These are phyloP conservation scores for Pseudobourletiella spinata DNA, from an alignment of 1,140 invertebrate species.

Conservation along the genomic window DNA sequence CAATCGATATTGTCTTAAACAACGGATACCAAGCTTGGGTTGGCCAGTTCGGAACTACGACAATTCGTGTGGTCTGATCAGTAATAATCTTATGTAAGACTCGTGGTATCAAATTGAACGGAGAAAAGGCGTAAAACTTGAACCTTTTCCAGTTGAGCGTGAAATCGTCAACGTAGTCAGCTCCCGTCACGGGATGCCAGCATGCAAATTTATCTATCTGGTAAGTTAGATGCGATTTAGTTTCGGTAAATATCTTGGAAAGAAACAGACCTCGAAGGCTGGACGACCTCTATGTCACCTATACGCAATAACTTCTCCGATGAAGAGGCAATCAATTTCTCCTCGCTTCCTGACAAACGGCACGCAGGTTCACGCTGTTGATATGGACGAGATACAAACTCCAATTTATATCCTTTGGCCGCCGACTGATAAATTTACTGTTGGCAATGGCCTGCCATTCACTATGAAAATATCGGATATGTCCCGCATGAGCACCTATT, in stretches of 20 bases:
- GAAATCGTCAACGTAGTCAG: not conserved
- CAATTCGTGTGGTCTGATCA: not conserved
- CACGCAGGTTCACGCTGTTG: not conserved
- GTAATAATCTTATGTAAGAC: not conserved
- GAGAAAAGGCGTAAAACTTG: not conserved
- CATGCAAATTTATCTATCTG: not conserved
- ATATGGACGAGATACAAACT: not conserved
- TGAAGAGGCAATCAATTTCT: not conserved
- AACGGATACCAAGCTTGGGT: conserved; percentile 13
- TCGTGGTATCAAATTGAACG: not conserved
- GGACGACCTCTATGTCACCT: not conserved
- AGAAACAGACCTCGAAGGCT: not conserved
- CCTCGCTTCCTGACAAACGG: not conserved
- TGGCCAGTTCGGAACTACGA: conserved; percentile 9
- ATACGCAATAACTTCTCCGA: not conserved
- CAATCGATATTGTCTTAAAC: not conserved
- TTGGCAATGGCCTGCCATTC: not conserved
- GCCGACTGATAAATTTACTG: not conserved
- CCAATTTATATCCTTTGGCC: not conserved
- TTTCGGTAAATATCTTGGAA: not conserved
- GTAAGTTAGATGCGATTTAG: not conserved
- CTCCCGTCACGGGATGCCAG: not conserved
- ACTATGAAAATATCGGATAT: no score
- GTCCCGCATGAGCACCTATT: no score
- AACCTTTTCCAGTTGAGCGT: not conserved